phyloP scores from a whole-genome alignment of 2,113 vertebrate species.

The Myotis davidii region DNA sequence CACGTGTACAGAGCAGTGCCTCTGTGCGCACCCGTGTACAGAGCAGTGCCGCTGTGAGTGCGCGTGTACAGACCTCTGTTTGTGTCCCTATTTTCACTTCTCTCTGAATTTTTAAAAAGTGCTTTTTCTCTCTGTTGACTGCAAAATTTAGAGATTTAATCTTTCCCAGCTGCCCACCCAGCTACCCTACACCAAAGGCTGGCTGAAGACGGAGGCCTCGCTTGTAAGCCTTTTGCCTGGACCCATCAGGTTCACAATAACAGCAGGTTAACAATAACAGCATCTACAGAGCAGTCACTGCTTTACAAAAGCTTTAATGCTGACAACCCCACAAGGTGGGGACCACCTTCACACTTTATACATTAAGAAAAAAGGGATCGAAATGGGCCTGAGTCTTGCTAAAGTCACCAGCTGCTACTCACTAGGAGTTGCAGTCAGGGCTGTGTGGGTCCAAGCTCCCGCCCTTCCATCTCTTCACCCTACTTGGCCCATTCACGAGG shows the following conservation, averaged over 20 bases:
- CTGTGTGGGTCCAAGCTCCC: neutral
- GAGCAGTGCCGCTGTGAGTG: too few relatives aligned
- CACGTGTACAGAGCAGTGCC: too few relatives aligned
- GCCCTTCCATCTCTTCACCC: too few relatives aligned
- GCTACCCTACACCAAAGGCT: neutral
- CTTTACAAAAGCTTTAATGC: neutral
- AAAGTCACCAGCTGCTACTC: neutral
- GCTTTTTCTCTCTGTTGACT: neutral
- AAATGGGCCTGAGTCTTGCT: neutral
- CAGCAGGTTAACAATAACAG: neutral
- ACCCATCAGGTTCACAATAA: neutral
- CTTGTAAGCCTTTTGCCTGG: neutral
- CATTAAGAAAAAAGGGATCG: neutral
- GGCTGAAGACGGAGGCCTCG: neutral
- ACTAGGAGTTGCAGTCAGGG: neutral
- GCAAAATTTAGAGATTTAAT: neutral
- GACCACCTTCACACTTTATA: neutral
- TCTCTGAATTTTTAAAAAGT: neutral
- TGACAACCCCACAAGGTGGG: neutral
- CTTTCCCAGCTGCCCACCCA: too few relatives aligned
- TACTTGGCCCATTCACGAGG: too few relatives aligned
- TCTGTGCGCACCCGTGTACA: too few relatives aligned
- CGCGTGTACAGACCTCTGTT: rapidly evolving
- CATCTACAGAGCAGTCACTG: neutral
- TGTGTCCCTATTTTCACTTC: neutral